Percentiles rank a stretch among this genome's conserved stretches.
Evolutionary conservation across 2,888 invertebrate genomes (phyloP).

Genomic region (Tryphoninae sp.): DNA sequence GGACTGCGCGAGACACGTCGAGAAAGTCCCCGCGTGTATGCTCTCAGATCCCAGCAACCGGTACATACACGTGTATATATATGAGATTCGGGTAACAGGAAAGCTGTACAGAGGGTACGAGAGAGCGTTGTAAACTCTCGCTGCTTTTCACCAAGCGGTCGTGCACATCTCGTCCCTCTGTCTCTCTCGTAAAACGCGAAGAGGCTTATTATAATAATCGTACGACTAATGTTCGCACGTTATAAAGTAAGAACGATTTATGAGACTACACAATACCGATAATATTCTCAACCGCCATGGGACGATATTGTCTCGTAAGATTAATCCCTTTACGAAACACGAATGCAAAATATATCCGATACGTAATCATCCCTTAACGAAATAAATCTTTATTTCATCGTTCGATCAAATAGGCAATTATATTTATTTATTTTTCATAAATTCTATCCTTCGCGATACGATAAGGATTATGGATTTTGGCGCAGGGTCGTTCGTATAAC

Average conservation of each 20-base stretch:
- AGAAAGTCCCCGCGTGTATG: constrained; percentile 61
- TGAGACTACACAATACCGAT: neutral
- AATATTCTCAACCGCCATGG: neutral
- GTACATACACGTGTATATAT: constrained; percentile 26
- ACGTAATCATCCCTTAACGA: no score
- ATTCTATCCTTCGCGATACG: neutral
- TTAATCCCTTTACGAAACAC: neutral
- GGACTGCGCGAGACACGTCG: constrained; percentile 70
- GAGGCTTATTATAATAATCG: constrained; percentile 61
- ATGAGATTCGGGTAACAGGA: neutral
- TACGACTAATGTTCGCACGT: constrained; percentile 49
- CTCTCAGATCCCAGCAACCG: constrained; percentile 55
- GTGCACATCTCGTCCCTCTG: neutral
- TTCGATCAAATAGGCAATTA: neutral
- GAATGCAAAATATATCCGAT: no score
- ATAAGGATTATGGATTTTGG: neutral
- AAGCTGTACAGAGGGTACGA: neutral
- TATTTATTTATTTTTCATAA: neutral
- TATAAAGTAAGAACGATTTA: constrained; percentile 40
- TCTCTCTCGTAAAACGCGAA: neutral
- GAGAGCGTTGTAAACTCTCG: constrained; percentile 17
- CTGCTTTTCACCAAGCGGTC: constrained; percentile 15
- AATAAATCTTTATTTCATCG: no score
- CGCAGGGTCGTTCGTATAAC: constrained; percentile 30
- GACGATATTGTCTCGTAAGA: neutral